Conservation (phyloP, 2,113 vertebrate species). For the Gopherus flavomarginatus region DNA sequence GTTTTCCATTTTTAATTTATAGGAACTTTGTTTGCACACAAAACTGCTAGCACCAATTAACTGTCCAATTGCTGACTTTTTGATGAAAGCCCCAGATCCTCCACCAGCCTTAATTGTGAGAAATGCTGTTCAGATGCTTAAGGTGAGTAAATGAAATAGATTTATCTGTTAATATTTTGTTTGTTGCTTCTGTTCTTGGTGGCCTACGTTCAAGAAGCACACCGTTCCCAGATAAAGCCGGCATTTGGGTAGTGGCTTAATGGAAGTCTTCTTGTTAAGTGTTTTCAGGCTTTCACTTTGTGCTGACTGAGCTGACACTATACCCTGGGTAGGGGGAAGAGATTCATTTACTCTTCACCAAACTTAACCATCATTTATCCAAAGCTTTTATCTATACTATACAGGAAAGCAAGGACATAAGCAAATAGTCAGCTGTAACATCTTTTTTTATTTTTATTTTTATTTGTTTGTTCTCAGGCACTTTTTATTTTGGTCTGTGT, state of each 20-base stretch:
- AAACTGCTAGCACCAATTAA: slow-evolving; percentile 91
- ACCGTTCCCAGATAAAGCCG: neutral
- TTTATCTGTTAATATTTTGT: neutral
- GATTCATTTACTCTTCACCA: neutral
- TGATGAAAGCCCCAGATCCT: slow-evolving; percentile 94
- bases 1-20: slow-evolving; percentile 31
- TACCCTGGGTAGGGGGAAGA: rapidly evolving
- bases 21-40: slow-evolving; percentile 95
- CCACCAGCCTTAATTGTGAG: slow-evolving; percentile 87
- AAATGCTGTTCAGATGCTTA: slow-evolving; percentile 93
- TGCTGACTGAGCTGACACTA: neutral
- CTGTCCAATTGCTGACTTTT: slow-evolving; percentile 90
- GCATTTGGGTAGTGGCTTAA: neutral
- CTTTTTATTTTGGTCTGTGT: neutral
- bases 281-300: neutral
- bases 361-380: neutral
- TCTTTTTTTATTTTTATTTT: neutral
- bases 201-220: neutral
- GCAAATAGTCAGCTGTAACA: neutral
- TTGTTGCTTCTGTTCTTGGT: neutral
- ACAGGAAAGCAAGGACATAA: neutral
- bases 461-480: neutral
- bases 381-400: neutral
- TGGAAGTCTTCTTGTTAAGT: neutral
- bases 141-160: slow-evolving; percentile 80